phyloP scores from a whole-genome alignment of 1,140 invertebrate genomes.

The Harlomillsia oculata region DNA sequence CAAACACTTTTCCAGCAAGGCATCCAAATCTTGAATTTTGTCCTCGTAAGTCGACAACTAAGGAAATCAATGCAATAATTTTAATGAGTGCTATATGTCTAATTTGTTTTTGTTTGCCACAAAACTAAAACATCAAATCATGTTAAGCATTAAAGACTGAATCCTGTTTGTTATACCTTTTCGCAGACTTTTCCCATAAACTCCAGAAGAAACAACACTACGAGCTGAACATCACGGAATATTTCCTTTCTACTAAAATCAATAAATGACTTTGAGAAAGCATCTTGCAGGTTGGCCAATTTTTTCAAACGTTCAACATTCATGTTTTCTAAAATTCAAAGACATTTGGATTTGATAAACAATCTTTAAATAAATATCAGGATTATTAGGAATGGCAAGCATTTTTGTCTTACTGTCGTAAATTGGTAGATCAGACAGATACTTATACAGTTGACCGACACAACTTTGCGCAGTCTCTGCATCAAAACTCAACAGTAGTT shows the following conservation, averaged over 20 bases:
- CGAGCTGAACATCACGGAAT: slow-evolving; percentile 25
- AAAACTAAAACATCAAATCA: background rate
- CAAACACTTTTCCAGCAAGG: slow-evolving; percentile 24
- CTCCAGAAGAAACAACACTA: slow-evolving; percentile 26
- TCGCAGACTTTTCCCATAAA: slow-evolving; percentile 19
- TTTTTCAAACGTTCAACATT: background rate
- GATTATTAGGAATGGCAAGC: background rate
- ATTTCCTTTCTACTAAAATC: slow-evolving; percentile 28
- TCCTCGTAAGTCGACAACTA: slow-evolving; percentile 14
- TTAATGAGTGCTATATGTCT: too few relatives aligned
- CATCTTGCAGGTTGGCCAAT: slow-evolving; percentile 16
- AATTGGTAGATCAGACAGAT: slow-evolving; percentile 18
- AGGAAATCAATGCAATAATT: background rate
- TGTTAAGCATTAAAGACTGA: background rate
- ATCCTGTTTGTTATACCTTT: slow-evolving; percentile 21
- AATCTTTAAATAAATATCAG: background rate
- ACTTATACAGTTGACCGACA: slow-evolving; percentile 26
- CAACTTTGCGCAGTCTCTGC: slow-evolving; percentile 8
- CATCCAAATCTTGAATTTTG: slow-evolving; percentile 12
- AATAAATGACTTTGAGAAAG: slow-evolving; percentile 21
- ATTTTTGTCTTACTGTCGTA: slow-evolving; percentile 23
- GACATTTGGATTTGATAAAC: background rate
- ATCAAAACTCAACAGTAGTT: slow-evolving; percentile 24
- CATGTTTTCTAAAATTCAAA: background rate
- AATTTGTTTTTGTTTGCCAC: too few relatives aligned